These are phyloP conservation scores for Neoarius graeffei DNA, from an alignment of 2,113 vertebrate genomes.

Conservation along the genomic window DNA sequence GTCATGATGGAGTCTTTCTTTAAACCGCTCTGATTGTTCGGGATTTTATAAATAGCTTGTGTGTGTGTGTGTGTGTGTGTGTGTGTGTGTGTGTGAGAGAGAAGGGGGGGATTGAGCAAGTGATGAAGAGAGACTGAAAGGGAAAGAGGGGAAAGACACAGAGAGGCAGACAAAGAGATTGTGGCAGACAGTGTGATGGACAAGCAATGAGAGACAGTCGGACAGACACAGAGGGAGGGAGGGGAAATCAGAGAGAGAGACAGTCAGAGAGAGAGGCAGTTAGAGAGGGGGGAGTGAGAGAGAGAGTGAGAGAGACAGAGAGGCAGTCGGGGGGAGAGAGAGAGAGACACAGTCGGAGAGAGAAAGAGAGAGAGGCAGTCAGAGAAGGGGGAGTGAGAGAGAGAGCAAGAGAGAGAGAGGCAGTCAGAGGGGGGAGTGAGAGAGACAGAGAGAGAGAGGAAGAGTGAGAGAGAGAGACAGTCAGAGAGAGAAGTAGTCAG, in stretches of 20 bases:
- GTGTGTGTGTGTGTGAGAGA: too few relatives aligned
- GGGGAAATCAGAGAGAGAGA: not conserved
- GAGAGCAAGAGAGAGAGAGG: not conserved
- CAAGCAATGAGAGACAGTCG: not conserved
- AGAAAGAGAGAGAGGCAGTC: not conserved
- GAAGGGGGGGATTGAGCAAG: too few relatives aligned
- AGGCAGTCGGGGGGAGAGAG: too few relatives aligned
- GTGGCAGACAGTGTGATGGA: not conserved
- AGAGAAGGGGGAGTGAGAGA: too few relatives aligned
- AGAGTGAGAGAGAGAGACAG: not conserved
- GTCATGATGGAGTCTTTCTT: not conserved
- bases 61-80: too few relatives aligned
- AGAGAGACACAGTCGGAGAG: too few relatives aligned
- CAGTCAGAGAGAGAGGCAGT: not conserved
- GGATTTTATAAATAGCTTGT: conserved; percentile 1
- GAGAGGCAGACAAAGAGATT: not conserved
- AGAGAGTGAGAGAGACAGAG: not conserved
- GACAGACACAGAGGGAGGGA: not conserved
- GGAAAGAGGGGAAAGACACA: too few relatives aligned
- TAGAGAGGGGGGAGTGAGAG: not conserved
- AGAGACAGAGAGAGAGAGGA: not conserved
- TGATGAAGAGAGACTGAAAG: not conserved
- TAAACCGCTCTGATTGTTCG: conserved; percentile 3
- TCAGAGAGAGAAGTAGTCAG: too few relatives aligned
- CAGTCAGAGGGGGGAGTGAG: not conserved